A percentile compares a stretch with the other conserved stretches of the same genome.
Conservation (phyloP, 2,888 invertebrate genomes). For the Scaptomyza polygonia region DNA sequence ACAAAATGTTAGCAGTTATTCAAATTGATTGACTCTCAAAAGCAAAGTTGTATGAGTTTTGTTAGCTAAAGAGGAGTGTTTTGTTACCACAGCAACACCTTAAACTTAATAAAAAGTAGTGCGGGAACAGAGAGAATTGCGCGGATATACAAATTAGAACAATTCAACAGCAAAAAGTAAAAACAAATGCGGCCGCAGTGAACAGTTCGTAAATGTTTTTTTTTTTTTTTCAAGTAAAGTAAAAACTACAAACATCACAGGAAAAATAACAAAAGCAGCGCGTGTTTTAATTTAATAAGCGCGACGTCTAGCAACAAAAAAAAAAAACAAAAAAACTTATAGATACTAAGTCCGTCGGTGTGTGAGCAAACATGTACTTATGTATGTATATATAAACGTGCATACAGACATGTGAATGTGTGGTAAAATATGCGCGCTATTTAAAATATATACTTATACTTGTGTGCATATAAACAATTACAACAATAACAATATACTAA, state of each 20-base stretch:
- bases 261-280: constrained; percentile 61
- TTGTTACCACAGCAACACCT: constrained; percentile 55
- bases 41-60: constrained; percentile 20
- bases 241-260: constrained; percentile 39
- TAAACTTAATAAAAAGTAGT: constrained; percentile 28
- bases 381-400: constrained; percentile 21
- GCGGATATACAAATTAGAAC: constrained; percentile 72
- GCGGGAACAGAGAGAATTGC: constrained; percentile 35
- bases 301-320: constrained; percentile 65
- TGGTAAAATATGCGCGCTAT: constrained; percentile 62
- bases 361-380: constrained; percentile 38
- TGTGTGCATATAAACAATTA: neutral
- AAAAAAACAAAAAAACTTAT: constrained; percentile 43
- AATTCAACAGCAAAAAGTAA: constrained; percentile 41
- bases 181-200: constrained; percentile 31
- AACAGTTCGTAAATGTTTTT: constrained; percentile 19
- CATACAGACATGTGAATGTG: constrained; percentile 16
- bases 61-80: constrained; percentile 21
- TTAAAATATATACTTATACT: constrained; percentile 26
- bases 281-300: constrained; percentile 71
- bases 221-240: constrained; percentile 47
- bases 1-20: constrained; percentile 1
- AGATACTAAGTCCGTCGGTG: constrained; percentile 64
- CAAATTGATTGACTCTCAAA: constrained; percentile 1
- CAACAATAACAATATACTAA: constrained; percentile 23